These are phyloP conservation scores for Typhlichthys subterraneus DNA, from an alignment of 2,797 vertebrate species.

Conservation along the genomic window DNA sequence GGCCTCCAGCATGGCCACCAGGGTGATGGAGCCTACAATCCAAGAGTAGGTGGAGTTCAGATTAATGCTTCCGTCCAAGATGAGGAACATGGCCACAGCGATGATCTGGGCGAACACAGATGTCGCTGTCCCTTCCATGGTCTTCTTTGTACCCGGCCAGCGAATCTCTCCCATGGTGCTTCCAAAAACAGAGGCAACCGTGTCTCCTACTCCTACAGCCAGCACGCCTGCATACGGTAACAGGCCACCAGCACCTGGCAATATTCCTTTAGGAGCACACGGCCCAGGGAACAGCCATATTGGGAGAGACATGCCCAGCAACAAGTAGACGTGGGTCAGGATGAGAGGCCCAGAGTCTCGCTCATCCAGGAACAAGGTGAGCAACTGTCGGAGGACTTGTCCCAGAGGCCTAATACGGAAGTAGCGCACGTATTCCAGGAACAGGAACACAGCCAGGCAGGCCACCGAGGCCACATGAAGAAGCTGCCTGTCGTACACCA, in stretches of 20 bases:
- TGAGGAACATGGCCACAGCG: slow-evolving; percentile 91
- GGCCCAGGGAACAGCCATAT: slow-evolving; percentile 91
- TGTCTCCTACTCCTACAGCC: slow-evolving; percentile 93
- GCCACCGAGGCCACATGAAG: slow-evolving; percentile 87
- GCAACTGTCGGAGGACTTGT: slow-evolving; percentile 84
- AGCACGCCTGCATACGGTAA: slow-evolving; percentile 92
- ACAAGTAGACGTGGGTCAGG: slow-evolving; percentile 93
- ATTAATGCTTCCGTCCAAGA: slow-evolving; percentile 89
- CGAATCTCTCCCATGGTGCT: slow-evolving; percentile 92
- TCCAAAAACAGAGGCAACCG: slow-evolving; percentile 90
- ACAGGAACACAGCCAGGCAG: slow-evolving; percentile 86
- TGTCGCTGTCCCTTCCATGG: slow-evolving; percentile 93
- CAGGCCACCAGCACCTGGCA: slow-evolving; percentile 84
- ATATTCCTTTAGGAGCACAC: slow-evolving; percentile 84
- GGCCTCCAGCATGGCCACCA: slow-evolving; percentile 93
- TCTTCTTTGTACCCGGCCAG: slow-evolving; percentile 98
- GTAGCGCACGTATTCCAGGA: slow-evolving; percentile 91
- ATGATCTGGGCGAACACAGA: slow-evolving; percentile 96
- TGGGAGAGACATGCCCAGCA: slow-evolving; percentile 93
- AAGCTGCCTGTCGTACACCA: slow-evolving; percentile 88
- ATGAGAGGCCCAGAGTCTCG: slow-evolving; percentile 95
- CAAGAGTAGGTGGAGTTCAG: slow-evolving; percentile 92
- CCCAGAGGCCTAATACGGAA: slow-evolving; percentile 93
- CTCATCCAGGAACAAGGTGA: slow-evolving; percentile 93
- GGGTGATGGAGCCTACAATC: slow-evolving; percentile 90